Percentiles rank a stretch among this genome's conserved stretches.
These are phyloP conservation scores for Indicator indicator DNA, from an alignment of 2,113 vertebrate genomes.

Conservation along the genomic window DNA sequence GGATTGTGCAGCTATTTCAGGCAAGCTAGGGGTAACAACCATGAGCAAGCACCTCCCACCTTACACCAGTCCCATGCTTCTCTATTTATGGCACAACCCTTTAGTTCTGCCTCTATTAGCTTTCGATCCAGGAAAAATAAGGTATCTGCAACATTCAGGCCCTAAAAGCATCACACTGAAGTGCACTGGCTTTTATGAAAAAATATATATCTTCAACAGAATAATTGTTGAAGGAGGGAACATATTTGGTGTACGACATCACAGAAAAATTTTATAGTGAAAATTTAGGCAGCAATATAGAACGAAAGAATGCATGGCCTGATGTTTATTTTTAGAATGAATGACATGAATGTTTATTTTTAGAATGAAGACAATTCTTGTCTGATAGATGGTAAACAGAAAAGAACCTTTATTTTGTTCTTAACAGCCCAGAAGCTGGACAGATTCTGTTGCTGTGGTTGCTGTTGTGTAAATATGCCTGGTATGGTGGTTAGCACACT, in stretches of 20 bases:
- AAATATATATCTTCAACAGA: background rate
- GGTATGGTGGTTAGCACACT: background rate
- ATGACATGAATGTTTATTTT: background rate
- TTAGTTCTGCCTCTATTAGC: background rate
- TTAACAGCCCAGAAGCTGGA: background rate
- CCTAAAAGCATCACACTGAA: background rate
- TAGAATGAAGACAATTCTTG: background rate
- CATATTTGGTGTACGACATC: background rate
- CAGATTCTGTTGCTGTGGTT: background rate
- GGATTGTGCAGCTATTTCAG: background rate
- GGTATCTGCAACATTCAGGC: background rate
- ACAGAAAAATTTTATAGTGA: background rate
- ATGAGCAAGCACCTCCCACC: background rate
- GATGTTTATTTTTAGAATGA: conserved; percentile 2
- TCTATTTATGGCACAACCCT: background rate
- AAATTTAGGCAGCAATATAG: background rate
- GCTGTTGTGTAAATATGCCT: background rate
- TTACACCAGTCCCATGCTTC: background rate
- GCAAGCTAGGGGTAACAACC: background rate
- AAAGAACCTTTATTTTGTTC: background rate
- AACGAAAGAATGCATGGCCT: background rate
- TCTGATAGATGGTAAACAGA: background rate
- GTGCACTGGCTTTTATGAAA: background rate
- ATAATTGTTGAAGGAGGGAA: background rate
- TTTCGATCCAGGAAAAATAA: background rate